Conservation (phyloP, 2,888 invertebrate species). For the Drosophila infuscata region DNA sequence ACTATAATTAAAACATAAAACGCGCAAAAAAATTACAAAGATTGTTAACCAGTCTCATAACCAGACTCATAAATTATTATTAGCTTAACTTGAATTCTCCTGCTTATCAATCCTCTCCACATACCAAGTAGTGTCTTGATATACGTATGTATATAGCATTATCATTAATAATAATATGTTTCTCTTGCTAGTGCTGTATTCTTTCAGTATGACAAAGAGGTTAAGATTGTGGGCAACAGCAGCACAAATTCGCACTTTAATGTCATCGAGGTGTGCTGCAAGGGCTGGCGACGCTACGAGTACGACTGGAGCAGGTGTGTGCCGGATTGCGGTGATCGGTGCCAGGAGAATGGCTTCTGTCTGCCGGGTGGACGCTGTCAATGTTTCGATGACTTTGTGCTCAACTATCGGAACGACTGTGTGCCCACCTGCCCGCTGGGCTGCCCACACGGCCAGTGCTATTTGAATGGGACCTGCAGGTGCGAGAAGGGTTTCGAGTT, state of each 20-base stretch:
- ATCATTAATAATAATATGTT: not conserved
- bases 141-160: not conserved
- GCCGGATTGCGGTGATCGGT: constrained; percentile 84
- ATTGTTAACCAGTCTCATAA: too few relatives aligned
- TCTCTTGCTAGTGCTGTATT: constrained; percentile 76
- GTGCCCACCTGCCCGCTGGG: constrained; percentile 80
- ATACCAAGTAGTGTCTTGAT: not conserved
- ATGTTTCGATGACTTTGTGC: constrained; percentile 82
- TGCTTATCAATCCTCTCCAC: not conserved
- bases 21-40: too few relatives aligned
- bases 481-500: constrained; percentile 83
- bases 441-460: constrained; percentile 84
- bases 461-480: constrained; percentile 82
- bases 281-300: constrained; percentile 89
- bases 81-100: not conserved
- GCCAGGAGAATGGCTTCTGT: constrained; percentile 85
- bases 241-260: constrained; percentile 84
- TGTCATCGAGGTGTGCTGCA: constrained; percentile 89
- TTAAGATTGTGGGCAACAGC: constrained; percentile 85
- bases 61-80: not conserved
- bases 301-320: constrained; percentile 86
- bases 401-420: constrained; percentile 80
- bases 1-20: too few relatives aligned
- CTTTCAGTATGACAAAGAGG: constrained; percentile 82
- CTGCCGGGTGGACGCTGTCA: constrained; percentile 83